These are phyloP conservation scores for Callimorpha dominula DNA, from an alignment of 2,888 invertebrate genomes.

Conservation along the genomic window DNA sequence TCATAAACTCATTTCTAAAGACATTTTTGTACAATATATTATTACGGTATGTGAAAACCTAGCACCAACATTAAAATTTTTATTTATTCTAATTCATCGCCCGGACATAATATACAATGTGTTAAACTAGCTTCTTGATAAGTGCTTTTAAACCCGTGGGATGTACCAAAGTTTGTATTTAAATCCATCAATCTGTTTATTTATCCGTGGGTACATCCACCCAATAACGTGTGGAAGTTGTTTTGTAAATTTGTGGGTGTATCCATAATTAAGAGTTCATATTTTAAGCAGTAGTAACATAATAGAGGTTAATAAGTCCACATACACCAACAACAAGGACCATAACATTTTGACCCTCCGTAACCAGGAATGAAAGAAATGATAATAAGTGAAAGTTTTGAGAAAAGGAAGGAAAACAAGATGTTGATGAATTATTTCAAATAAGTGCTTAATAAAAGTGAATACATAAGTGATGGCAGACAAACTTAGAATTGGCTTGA, in stretches of 20 bases:
- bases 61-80: neutral
- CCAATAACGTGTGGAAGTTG: too few relatives aligned
- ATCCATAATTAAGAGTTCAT: too few relatives aligned
- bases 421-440: neutral
- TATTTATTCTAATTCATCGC: neutral
- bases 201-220: too few relatives aligned
- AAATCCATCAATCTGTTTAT: neutral
- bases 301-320: too few relatives aligned
- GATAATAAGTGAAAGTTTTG: too few relatives aligned
- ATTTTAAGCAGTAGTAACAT: too few relatives aligned
- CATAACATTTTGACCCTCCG: too few relatives aligned
- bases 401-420: too few relatives aligned
- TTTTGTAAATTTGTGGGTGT: too few relatives aligned
- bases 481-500: too few relatives aligned
- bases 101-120: neutral
- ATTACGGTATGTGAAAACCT: slow-evolving; percentile 1
- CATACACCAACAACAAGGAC: too few relatives aligned
- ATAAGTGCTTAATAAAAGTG: neutral
- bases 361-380: too few relatives aligned
- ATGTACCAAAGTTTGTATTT: neutral
- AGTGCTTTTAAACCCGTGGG: neutral
- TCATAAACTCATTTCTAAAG: slow-evolving; percentile 47
- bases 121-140: neutral
- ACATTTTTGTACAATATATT: slow-evolving; percentile 42
- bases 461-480: neutral